phyloP scores from a whole-genome alignment of 2,113 vertebrate species.

The Archocentrus centrarchus region DNA sequence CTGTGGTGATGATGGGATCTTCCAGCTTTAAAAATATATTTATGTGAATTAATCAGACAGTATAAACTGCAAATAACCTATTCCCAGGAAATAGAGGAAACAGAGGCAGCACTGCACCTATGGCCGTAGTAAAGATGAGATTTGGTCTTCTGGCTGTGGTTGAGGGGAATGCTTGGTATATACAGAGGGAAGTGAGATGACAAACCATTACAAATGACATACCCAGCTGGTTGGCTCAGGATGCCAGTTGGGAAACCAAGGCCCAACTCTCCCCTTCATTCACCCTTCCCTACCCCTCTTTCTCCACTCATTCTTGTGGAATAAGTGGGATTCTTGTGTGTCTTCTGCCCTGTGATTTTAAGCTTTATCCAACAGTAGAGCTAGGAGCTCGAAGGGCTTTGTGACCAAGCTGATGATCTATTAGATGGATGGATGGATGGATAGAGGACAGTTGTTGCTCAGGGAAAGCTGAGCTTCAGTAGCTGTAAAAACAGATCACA shows the following conservation, averaged over 20 bases:
- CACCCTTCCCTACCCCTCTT: not conserved
- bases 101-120: not conserved
- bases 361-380: slow-evolving; percentile 22
- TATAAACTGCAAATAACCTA: fast-evolving
- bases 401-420: slow-evolving; percentile 48
- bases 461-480: slow-evolving; percentile 49
- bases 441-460: slow-evolving; percentile 51
- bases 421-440: slow-evolving; percentile 23
- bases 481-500: slow-evolving; percentile 59
- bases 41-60: not conserved
- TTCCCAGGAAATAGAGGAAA: not conserved
- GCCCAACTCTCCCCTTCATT: not conserved
- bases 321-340: not conserved
- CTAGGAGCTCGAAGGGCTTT: slow-evolving; percentile 34
- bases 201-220: slow-evolving; percentile 53
- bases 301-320: slow-evolving; percentile 20
- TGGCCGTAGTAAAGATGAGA: not conserved
- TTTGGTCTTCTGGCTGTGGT: slow-evolving; percentile 6
- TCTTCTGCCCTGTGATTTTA: slow-evolving; percentile 16
- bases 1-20: too few relatives aligned
- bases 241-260: slow-evolving; percentile 34
- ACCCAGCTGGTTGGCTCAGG: slow-evolving; percentile 48
- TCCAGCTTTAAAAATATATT: too few relatives aligned
- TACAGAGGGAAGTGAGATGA: slow-evolving; percentile 50
- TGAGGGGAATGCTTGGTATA: not conserved